Evolutionary conservation across 1,140 invertebrate genomes (phyloP), one percentile per base, ranked within the genome.

Genomic region (Zaprionus vittiger): DNA sequence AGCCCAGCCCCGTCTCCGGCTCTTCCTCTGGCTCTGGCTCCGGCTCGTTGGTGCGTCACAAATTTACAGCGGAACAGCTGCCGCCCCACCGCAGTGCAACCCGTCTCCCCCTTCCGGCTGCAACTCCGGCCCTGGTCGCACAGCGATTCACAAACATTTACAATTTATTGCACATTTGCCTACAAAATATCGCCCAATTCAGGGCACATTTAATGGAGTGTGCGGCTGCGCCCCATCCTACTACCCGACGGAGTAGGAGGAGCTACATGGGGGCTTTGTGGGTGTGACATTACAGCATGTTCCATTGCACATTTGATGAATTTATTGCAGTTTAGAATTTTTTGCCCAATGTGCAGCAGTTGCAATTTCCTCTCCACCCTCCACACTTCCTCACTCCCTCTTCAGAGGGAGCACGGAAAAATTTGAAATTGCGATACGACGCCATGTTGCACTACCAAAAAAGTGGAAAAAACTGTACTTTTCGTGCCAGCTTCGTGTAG

Each of bases 291-390:
- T 90, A 91, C 89, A 85, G 81, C 89, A 91, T 91, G 83, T 91
- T 91, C 80, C 89, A 91, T 91, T 91, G 89, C 83, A 85, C 84
- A 91, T 91, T 89, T 91, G 89, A 91, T 85, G 89, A 91, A 91
- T 91, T 91, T 91, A 91, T 91, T 91, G 89, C 89, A 91, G 84
- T 91, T 91, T 91, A 91, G 89, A 91, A 91, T 89, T 91, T 91
- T 90, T 91, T 89, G 71, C 41, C 76, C 85, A 81, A 73, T 74
- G 69, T 90, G 81, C 85, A 89, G 85, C 81, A 66, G 81, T 84
- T 83, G 84, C 81, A 89, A 52, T 72, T 74, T 79, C 60, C 41
- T 73, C 38, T 4, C 5, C n/a, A n/a, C 47, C 54, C n/a, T 1
- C 7, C 41, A n/a, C n/a, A 7, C 6, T 28, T 2, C 2, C 1